phyloP scores from a whole-genome alignment of 2,888 invertebrate genomes.

The Phragmatobia fuliginosa region DNA sequence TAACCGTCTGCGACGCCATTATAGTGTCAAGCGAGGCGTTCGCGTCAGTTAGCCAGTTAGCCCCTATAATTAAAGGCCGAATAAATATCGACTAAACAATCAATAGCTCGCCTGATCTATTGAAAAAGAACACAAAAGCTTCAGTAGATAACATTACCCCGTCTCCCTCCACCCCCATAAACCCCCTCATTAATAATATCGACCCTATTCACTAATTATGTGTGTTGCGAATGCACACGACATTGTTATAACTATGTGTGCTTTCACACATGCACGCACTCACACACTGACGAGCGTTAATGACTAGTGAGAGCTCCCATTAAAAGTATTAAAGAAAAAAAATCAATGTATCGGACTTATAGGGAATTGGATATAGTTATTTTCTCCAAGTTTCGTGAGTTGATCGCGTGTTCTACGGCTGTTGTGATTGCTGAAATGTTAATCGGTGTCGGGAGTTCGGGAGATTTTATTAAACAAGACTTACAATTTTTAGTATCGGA shows the following conservation, averaged over 20 bases:
- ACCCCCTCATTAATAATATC: slow-evolving; percentile 86
- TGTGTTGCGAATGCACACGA: slow-evolving; percentile 84
- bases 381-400: slow-evolving; percentile 71
- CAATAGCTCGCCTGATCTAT: slow-evolving; percentile 77
- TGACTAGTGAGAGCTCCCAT: slow-evolving; percentile 75
- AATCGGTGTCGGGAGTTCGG: slow-evolving; percentile 71
- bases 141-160: slow-evolving; percentile 82
- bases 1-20: slow-evolving; percentile 74
- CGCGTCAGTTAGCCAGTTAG: slow-evolving; percentile 76
- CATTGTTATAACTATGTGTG: slow-evolving; percentile 44
- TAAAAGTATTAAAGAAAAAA: slow-evolving; percentile 74
- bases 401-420: slow-evolving; percentile 73
- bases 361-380: slow-evolving; percentile 72
- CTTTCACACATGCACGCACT: slow-evolving; percentile 23
- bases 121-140: slow-evolving; percentile 85
- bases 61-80: slow-evolving; percentile 81
- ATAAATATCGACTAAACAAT: slow-evolving; percentile 83
- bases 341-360: slow-evolving; percentile 72
- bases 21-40: slow-evolving; percentile 83
- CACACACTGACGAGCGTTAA: slow-evolving; percentile 60
- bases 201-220: slow-evolving; percentile 86
- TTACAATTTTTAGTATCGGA: slow-evolving; percentile 65
- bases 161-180: slow-evolving; percentile 59
- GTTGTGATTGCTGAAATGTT: slow-evolving; percentile 82
- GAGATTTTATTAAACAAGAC: slow-evolving; percentile 74